These are phyloP conservation scores for Tortrix viridana DNA, from an alignment of 2,888 invertebrate species.

Conservation along the genomic window DNA sequence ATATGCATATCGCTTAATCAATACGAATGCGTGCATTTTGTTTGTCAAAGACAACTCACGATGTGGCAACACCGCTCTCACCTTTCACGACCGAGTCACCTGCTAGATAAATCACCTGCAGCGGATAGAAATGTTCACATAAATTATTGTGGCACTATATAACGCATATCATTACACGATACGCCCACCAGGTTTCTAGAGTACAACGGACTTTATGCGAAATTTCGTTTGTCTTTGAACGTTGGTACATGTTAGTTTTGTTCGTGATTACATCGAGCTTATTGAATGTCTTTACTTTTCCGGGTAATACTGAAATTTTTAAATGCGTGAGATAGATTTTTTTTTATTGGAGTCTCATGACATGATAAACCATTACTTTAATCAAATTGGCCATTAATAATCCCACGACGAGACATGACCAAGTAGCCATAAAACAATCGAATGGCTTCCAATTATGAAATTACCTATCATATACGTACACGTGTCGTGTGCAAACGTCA, in stretches of 20 bases:
- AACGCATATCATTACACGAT: constrained; percentile 49
- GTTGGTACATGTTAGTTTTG: constrained; percentile 22
- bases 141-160: constrained; percentile 63
- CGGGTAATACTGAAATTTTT: neutral
- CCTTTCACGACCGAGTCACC: constrained; percentile 59
- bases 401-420: neutral
- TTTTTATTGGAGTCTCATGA: too few relatives aligned
- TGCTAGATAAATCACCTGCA: constrained; percentile 63
- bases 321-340: too few relatives aligned
- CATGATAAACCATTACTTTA: neutral
- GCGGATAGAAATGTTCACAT: constrained; percentile 64
- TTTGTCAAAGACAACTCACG: constrained; percentile 41
- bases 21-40: constrained; percentile 39
- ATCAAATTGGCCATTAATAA: neutral
- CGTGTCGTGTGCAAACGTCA: constrained; percentile 40
- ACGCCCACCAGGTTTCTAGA: constrained; percentile 51
- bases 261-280: constrained; percentile 8
- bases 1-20: constrained; percentile 42
- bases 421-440: constrained; percentile 17
- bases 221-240: constrained; percentile 24
- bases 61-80: constrained; percentile 43
- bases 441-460: constrained; percentile 37
- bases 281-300: neutral
- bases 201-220: constrained; percentile 38
- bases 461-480: constrained; percentile 34